A percentile compares a stretch with the other conserved stretches of the same genome.
Conservation (phyloP, 2,888 invertebrate genomes). For the Escarpia spicata region DNA sequence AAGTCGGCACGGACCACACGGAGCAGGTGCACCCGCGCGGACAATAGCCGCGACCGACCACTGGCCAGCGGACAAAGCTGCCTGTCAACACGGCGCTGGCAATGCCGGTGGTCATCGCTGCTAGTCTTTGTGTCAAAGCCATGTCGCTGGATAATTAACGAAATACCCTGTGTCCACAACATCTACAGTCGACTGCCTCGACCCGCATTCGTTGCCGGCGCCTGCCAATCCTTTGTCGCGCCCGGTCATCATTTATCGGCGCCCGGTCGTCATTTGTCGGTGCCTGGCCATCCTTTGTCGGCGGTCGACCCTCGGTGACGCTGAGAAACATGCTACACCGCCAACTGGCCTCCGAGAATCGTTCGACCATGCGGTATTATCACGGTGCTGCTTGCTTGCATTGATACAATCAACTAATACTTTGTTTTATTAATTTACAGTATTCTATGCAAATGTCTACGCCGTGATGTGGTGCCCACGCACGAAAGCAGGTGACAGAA, state of each 20-base stretch:
- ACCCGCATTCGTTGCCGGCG: background rate
- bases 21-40: background rate
- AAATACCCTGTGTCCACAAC: background rate
- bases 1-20: background rate
- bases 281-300: background rate
- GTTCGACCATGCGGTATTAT: background rate
- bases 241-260: too few species aligned
- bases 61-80: background rate
- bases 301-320: background rate
- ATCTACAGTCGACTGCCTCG: background rate
- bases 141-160: background rate
- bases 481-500: too few species aligned
- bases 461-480: too few species aligned
- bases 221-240: too few species aligned
- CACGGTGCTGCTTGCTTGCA: background rate
- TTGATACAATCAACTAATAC: too few species aligned
- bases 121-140: background rate
- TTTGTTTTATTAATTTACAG: too few species aligned
- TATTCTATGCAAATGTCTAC: too few species aligned
- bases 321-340: background rate
- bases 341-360: background rate
- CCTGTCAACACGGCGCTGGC: too few species aligned
- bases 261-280: background rate
- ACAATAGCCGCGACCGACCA: background rate
- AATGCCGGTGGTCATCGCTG: background rate